Percentiles rank a stretch among this genome's conserved stretches.
Conservation (phyloP, 2,888 invertebrate species). For the Cactoblastis cactorum region DNA sequence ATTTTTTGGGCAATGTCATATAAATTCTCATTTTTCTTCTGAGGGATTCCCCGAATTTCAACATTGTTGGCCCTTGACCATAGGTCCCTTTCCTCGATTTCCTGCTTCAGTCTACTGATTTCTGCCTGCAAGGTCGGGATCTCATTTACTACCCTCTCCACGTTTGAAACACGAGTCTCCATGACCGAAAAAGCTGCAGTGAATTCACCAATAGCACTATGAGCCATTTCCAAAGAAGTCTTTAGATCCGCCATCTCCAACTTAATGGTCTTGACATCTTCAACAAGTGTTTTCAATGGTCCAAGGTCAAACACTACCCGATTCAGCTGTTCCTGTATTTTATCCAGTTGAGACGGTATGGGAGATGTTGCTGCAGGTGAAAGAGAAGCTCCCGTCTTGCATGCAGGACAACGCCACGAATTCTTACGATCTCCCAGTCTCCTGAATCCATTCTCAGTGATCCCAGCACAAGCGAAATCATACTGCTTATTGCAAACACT, state of each 20-base stretch:
- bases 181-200: constrained; percentile 7
- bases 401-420: constrained; percentile 18
- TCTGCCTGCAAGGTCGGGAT: constrained; percentile 15
- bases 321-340: constrained; percentile 17
- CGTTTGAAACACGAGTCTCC: constrained; percentile 11
- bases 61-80: constrained; percentile 20
- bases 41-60: constrained; percentile 12
- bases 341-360: constrained; percentile 6
- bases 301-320: constrained; percentile 15
- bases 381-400: constrained; percentile 15
- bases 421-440: constrained; percentile 19
- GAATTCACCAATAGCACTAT: constrained; percentile 12
- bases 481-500: constrained; percentile 14
- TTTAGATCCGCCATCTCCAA: constrained; percentile 16
- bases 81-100: constrained; percentile 19
- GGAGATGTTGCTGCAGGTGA: constrained; percentile 14
- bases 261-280: constrained; percentile 22
- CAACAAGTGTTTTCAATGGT: constrained; percentile 17
- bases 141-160: constrained; percentile 12
- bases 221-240: constrained; percentile 16
- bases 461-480: constrained; percentile 21
- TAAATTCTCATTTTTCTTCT: constrained; percentile 17
- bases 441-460: constrained; percentile 19
- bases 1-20: constrained; percentile 16
- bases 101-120: constrained; percentile 11